Evolutionary conservation across 1,140 invertebrate species (phyloP).

Genomic region (Pachyrhynchus sulphureomaculatus): DNA sequence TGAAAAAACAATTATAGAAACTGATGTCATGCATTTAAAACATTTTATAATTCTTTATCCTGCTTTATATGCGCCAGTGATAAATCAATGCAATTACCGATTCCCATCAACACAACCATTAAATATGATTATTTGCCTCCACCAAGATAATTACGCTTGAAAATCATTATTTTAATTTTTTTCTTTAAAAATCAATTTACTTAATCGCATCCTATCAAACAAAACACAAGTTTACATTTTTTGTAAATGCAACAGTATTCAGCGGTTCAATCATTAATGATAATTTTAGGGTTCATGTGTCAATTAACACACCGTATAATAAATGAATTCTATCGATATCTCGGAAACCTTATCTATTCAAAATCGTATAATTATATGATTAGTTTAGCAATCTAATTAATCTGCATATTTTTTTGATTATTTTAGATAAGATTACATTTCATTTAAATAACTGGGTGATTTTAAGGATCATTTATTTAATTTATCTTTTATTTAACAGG

Average conservation of each 20-base stretch:
- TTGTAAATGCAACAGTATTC: not conserved
- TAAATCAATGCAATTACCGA: no score
- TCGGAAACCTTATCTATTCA: not conserved
- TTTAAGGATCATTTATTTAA: not conserved
- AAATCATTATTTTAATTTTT: not conserved
- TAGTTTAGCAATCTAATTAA: conserved; percentile 1
- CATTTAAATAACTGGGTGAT: not conserved
- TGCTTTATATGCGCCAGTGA: no score
- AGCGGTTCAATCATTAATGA: not conserved
- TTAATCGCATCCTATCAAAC: not conserved
- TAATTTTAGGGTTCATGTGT: conserved; percentile 6
- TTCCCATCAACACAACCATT: no score
- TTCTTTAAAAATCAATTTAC: not conserved
- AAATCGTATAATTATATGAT: not conserved
- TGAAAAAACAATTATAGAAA: no score
- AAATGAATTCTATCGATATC: not conserved
- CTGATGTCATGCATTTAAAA: no score
- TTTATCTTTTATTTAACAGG: not conserved
- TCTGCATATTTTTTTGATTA: conserved; percentile 1
- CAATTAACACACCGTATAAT: conserved; percentile 1
- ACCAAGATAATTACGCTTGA: not conserved
- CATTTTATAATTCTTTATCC: no score
- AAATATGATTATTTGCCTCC: not conserved
- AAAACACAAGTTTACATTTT: not conserved
- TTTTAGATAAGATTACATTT: not conserved